Percentiles rank a stretch among this genome's conserved stretches.
These are phyloP conservation scores for Dipodomys stephensi DNA, from an alignment of 2,113 vertebrate genomes.

Conservation along the genomic window DNA sequence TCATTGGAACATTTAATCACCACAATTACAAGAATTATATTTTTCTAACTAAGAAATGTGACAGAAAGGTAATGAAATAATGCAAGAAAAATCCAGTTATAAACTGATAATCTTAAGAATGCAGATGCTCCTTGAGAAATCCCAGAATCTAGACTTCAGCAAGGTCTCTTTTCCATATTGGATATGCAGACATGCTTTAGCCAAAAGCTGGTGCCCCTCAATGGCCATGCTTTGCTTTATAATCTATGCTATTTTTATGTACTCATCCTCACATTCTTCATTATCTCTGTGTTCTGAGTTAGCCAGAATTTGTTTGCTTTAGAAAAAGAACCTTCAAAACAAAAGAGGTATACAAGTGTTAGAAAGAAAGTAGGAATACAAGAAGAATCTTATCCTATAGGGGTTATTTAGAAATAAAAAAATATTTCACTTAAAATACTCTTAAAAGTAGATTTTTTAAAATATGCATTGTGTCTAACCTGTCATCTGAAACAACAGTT, in stretches of 20 bases:
- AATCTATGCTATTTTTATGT: background rate
- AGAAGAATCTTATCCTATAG: background rate
- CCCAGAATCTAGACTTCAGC: background rate
- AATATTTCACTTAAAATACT: too few species aligned
- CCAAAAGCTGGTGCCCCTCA: background rate
- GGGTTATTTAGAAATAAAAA: background rate
- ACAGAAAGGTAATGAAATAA: background rate
- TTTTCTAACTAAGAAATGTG: background rate
- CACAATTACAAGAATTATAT: background rate
- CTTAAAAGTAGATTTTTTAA: too few species aligned
- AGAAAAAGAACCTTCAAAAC: slow-evolving; percentile 28
- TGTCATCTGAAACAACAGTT: too few species aligned
- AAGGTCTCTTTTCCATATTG: background rate
- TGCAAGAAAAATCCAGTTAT: background rate
- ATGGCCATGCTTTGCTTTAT: background rate
- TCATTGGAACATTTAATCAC: background rate
- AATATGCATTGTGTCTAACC: too few species aligned
- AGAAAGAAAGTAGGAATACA: background rate
- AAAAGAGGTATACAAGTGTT: background rate
- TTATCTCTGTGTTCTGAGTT: background rate
- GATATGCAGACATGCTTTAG: background rate
- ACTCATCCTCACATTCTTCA: background rate
- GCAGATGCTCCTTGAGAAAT: background rate
- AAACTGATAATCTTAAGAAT: background rate
- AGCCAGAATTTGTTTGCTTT: background rate